Conservation (phyloP, 2,888 invertebrate species). For the Orthosia gracilis region DNA sequence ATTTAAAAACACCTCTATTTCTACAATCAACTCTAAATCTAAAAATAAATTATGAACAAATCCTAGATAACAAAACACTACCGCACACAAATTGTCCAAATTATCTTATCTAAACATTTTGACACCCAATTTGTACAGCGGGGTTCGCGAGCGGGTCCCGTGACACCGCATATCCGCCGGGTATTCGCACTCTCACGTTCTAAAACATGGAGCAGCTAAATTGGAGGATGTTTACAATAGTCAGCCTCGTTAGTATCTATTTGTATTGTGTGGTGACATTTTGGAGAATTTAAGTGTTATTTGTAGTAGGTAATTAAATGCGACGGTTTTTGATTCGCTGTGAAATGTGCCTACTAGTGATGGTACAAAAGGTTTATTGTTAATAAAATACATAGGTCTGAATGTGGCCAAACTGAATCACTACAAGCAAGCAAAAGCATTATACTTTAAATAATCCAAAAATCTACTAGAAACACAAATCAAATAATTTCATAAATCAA, state of each 20-base stretch:
- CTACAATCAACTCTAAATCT: neutral
- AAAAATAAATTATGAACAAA: conserved; percentile 8
- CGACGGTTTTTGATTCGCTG: neutral
- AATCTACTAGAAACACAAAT: too few relatives aligned
- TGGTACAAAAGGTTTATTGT: too few relatives aligned
- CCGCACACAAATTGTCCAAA: conserved; percentile 62
- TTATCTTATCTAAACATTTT: conserved; percentile 71
- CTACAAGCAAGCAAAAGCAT: too few relatives aligned
- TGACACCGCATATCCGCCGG: conserved; percentile 56
- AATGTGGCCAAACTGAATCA: neutral
- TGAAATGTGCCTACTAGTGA: too few relatives aligned
- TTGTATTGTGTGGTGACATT: neutral
- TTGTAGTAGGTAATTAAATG: neutral
- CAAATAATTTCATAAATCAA: neutral
- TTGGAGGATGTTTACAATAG: conserved; percentile 61
- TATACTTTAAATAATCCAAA: too few relatives aligned
- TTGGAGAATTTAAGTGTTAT: neutral
- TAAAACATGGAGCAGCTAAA: conserved; percentile 61
- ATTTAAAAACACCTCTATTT: neutral
- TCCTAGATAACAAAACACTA: conserved; percentile 27
- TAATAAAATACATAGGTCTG: neutral
- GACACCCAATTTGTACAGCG: conserved; percentile 63
- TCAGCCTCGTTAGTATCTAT: conserved; percentile 45
- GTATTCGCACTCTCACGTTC: conserved; percentile 58
- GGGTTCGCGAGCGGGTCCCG: conserved; percentile 49